phyloP scores from a whole-genome alignment of 2,113 vertebrate genomes.

The Axis porcinus region DNA sequence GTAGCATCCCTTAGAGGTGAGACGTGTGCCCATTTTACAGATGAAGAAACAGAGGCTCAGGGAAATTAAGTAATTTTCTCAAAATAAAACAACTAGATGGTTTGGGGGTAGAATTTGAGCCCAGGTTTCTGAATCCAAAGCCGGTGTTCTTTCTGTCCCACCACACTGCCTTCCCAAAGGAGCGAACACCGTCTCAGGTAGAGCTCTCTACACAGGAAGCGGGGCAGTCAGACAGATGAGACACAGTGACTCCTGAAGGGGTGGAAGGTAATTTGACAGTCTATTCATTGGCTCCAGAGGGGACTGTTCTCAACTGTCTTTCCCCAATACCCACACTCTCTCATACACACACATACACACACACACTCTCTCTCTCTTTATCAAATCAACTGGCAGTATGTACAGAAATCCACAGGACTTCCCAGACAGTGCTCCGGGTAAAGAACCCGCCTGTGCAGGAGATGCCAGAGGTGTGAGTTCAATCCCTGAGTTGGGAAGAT shows the following conservation, averaged over 20 bases:
- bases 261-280: neutral
- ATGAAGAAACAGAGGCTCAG: neutral
- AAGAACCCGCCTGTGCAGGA: neutral
- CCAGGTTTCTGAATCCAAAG: neutral
- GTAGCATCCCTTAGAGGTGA: neutral
- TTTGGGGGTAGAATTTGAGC: neutral
- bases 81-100: neutral
- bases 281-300: neutral
- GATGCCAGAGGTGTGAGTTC: neutral
- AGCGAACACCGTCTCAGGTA: rapidly evolving
- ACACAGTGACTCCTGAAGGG: neutral
- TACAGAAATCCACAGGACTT: neutral
- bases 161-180: neutral
- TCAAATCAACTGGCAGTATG: neutral
- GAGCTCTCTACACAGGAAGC: rapidly evolving
- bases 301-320: neutral
- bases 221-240: neutral
- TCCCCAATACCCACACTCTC: neutral
- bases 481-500: neutral
- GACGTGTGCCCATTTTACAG: neutral
- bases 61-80: neutral
- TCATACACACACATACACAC: neutral
- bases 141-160: rapidly evolving
- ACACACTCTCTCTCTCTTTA: neutral
- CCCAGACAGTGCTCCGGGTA: neutral